Conservation (phyloP, 2,797 vertebrate species). For the Neosalanx taihuensis region DNA sequence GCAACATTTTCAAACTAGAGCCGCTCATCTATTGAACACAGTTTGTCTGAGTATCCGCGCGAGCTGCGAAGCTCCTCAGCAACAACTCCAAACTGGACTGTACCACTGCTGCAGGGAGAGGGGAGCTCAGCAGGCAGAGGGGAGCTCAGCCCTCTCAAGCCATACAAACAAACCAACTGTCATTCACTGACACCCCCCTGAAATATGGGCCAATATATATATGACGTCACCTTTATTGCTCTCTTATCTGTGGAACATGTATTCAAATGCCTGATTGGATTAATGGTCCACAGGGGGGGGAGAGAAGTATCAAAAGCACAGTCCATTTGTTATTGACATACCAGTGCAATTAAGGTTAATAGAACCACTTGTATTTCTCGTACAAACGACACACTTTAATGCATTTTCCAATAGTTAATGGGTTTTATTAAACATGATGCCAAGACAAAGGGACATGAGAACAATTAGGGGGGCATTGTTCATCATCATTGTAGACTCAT, state of each 20-base stretch:
- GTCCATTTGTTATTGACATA: background rate
- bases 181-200: conserved; percentile 33
- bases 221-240: conserved; percentile 73
- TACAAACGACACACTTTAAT: background rate
- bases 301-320: background rate
- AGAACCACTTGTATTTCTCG: background rate
- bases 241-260: conserved; percentile 21
- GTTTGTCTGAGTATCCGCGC: conserved; percentile 30
- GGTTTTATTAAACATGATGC: background rate
- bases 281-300: background rate
- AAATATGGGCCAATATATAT: conserved; percentile 53
- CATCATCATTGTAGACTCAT: background rate
- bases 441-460: background rate
- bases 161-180: conserved; percentile 3
- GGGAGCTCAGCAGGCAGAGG: background rate
- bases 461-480: background rate
- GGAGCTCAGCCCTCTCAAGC: conserved; percentile 56
- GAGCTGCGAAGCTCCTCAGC: conserved; percentile 74
- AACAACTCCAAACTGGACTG: conserved; percentile 76
- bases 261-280: conserved; percentile 3
- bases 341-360: background rate
- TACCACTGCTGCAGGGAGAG: conserved; percentile 60
- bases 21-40: conserved; percentile 34
- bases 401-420: too few relatives aligned
- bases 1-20: conserved; percentile 60